Conservation (phyloP, 2,113 vertebrate genomes). For the Castor canadensis region DNA sequence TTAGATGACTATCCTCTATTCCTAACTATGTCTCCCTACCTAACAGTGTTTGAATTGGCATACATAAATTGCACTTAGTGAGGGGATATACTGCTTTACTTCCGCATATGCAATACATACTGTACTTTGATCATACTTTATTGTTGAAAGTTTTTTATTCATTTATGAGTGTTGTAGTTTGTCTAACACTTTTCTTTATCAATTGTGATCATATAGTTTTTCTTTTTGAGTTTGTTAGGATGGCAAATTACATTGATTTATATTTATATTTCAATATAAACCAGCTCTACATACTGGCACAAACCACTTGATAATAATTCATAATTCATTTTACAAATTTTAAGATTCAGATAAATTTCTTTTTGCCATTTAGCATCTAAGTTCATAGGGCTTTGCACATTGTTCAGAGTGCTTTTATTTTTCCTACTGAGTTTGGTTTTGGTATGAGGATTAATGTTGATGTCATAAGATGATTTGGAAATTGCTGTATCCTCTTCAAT, state of each 20-base stretch:
- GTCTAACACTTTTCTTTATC: neutral
- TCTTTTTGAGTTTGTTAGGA: neutral
- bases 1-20: neutral
- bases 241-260: neutral
- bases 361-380: neutral
- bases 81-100: no score
- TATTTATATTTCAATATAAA: neutral
- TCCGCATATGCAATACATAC: no score
- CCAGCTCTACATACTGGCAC: neutral
- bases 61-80: no score
- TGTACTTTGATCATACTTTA: no score
- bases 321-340: neutral
- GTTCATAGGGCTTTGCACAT: neutral
- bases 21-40: no score
- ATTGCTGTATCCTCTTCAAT: neutral
- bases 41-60: no score
- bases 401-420: no score
- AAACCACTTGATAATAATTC: neutral
- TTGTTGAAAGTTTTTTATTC: neutral
- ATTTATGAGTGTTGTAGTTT: neutral
- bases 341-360: neutral
- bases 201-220: neutral
- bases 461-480: neutral
- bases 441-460: neutral
- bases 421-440: neutral